These are phyloP conservation scores for Fulmarus glacialis DNA, from an alignment of 2,113 vertebrate genomes.

Conservation along the genomic window DNA sequence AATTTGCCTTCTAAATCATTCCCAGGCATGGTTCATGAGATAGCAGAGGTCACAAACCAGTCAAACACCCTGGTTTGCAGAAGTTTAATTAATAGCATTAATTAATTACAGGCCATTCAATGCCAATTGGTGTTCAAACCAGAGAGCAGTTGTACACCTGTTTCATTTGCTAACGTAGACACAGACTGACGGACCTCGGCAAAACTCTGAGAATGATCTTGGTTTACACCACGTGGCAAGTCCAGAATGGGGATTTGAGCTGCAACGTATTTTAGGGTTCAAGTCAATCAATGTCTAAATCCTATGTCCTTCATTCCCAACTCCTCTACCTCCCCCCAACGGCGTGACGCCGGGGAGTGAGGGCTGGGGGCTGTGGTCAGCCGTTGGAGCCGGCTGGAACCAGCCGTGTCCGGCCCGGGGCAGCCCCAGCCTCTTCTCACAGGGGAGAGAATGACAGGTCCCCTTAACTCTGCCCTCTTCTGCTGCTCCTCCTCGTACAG, in stretches of 20 bases:
- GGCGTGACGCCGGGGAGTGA: fast-evolving
- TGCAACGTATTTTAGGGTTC: background rate
- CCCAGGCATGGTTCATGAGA: background rate
- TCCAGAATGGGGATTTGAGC: background rate
- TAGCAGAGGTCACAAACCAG: background rate
- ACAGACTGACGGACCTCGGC: background rate
- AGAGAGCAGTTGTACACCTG: background rate
- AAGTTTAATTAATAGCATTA: background rate
- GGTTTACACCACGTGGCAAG: fast-evolving
- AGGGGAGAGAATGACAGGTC: background rate
- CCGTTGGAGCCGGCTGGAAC: background rate
- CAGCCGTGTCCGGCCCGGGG: fast-evolving
- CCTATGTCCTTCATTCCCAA: too few species aligned
- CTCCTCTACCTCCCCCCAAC: fast-evolving
- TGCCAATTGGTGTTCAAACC: fast-evolving
- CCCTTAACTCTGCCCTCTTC: background rate
- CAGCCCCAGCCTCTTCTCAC: background rate
- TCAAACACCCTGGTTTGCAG: background rate
- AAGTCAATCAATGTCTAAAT: background rate
- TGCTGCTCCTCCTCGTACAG: background rate
- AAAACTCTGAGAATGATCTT: background rate
- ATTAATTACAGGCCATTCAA: background rate
- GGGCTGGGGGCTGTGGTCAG: background rate
- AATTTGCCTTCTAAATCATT: background rate
- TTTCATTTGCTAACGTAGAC: fast-evolving